Conservation (phyloP, 1,140 invertebrate species). For the Caerostris extrusa region DNA sequence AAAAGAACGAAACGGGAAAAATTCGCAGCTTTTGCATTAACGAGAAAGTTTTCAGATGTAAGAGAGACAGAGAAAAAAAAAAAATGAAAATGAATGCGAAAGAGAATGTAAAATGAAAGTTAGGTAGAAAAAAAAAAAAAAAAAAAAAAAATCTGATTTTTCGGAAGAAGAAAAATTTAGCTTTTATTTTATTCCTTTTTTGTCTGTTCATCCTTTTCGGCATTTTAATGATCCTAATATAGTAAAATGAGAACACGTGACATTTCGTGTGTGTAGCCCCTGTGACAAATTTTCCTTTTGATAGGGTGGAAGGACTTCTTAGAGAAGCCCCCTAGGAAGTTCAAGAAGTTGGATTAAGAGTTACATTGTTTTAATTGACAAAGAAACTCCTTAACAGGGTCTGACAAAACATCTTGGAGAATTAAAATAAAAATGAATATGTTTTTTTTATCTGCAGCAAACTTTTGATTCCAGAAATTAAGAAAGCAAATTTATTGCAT, state of each 20-base stretch:
- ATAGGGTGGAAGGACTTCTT: background rate
- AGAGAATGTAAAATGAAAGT: constrained; percentile 17
- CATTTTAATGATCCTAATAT: constrained; percentile 63
- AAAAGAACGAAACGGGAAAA: background rate
- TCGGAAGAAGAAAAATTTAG: constrained; percentile 25
- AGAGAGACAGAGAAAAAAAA: background rate
- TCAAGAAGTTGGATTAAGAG: constrained; percentile 15
- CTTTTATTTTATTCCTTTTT: constrained; percentile 51
- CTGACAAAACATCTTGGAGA: background rate
- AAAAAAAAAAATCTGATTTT: constrained; percentile 41
- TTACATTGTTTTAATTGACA: constrained; percentile 54
- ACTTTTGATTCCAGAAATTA: too few species aligned
- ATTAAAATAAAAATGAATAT: background rate
- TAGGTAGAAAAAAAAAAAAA: background rate
- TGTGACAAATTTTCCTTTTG: constrained; percentile 27
- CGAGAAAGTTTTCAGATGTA: constrained; percentile 46
- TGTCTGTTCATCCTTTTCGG: constrained; percentile 44
- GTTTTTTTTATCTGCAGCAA: background rate
- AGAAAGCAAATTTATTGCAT: too few species aligned
- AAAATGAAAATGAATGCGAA: background rate
- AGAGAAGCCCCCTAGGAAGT: background rate
- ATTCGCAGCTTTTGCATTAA: constrained; percentile 58
- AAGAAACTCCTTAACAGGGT: background rate
- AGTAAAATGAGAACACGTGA: constrained; percentile 40
- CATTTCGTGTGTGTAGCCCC: background rate